Percentiles rank a stretch among this genome's conserved stretches.
Conservation (phyloP, 2,888 invertebrate species). For the Andrena chrysosceles region DNA sequence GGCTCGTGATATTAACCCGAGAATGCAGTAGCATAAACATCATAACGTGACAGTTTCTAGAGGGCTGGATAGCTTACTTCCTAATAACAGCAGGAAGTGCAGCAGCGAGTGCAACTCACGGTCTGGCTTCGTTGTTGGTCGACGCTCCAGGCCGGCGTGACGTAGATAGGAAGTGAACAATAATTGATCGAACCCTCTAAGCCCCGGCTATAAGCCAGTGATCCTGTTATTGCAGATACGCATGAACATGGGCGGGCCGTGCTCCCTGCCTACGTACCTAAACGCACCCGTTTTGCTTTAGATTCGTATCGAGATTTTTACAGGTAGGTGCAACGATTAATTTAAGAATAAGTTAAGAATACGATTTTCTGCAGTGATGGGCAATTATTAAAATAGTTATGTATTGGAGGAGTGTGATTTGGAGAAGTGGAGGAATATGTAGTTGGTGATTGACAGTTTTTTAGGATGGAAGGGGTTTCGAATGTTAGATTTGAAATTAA, state of each 20-base stretch:
- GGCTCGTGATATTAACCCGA: conserved; percentile 44
- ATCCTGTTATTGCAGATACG: conserved; percentile 81
- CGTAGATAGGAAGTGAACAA: conserved; percentile 80
- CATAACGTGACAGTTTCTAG: conserved; percentile 45
- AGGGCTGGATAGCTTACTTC: conserved; percentile 51
- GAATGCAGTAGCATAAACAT: conserved; percentile 43
- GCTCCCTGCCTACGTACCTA: conserved; percentile 54
- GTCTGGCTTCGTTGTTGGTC: conserved; percentile 59
- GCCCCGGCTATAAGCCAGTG: conserved; percentile 80
- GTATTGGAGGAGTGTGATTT: no score
- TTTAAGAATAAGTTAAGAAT: no score
- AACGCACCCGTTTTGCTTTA: conserved; percentile 66
- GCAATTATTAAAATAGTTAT: no score
- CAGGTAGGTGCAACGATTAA: background rate
- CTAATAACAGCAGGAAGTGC: conserved; percentile 59
- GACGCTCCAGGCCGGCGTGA: conserved; percentile 71
- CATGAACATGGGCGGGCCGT: conserved; percentile 58
- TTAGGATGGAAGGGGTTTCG: no score
- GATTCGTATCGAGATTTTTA: conserved; percentile 41
- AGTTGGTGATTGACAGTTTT: no score
- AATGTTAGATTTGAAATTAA: no score
- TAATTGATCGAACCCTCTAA: conserved; percentile 82
- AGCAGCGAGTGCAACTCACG: conserved; percentile 52
- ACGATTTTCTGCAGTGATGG: no score
- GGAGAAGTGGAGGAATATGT: no score